Evolutionary conservation across 2,797 vertebrate species (phyloP), one percentile per base, ranked within the genome.

Genomic region (Enteromius treurensis): DNA sequence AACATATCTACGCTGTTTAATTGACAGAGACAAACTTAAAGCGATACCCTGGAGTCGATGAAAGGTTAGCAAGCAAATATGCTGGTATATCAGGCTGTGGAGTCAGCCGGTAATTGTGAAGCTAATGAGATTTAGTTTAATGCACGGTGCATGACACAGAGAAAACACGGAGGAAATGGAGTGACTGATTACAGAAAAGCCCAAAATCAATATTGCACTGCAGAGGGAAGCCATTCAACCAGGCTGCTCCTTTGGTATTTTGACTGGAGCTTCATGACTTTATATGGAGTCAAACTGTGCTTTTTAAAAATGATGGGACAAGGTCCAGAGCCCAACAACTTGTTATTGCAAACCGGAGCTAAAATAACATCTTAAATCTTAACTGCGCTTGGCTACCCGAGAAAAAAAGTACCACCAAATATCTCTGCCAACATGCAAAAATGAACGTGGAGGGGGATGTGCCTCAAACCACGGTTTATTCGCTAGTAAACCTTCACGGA

Each of bases 51-150:
- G 77, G 23, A 64, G 49, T 69, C 53, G 40, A 51, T 23, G 21
- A 45, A 32, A 23, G 67, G 26, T 75, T 47, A 62, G 80, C 19
- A n/a, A 58, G 69, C 58, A 67, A 60, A 84, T 75, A 37, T 42
- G 19, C 29, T 45, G 23, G 32, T 47, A 64, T 42, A 11, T 62
- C 34, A 23, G 69, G 55, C 53, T 62, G 34, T 55, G 47, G 79
- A 85, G 69, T 82, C 78, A 0, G 71, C 68, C 67, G 77, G 79
- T 88, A 87, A 88, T 87, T 79, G 69, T 70, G 21, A 65, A 58
- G 90, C 84, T 92, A 93, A 93, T 91, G 91, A 89, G 90, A 92
- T 93, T 92, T 90, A 34, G 90, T 93, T 91, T 92, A 89, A 93
- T 92, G 88, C 89, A 87, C 53, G 49, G 80, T 90, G 91, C 92